Evolutionary conservation across 2,888 invertebrate species (phyloP).

Genomic region (Isoperla grammatica): DNA sequence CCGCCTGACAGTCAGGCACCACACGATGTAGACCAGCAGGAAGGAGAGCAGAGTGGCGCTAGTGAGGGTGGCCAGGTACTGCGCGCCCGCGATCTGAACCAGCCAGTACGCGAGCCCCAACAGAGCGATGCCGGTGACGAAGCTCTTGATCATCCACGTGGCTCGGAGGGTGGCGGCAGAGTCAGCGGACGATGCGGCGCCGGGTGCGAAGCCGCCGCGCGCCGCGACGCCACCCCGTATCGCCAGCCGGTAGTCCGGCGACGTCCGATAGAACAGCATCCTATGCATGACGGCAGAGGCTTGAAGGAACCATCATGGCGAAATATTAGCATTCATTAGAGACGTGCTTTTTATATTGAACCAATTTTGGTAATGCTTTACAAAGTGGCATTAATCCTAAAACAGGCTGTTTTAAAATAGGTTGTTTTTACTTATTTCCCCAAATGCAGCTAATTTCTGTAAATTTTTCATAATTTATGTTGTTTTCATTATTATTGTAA

Average conservation of each 20-base stretch:
- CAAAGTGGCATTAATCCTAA: no score
- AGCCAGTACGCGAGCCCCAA: slow-evolving; percentile 27
- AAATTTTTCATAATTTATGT: no score
- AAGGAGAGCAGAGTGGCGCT: slow-evolving; percentile 26
- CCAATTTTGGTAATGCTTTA: no score
- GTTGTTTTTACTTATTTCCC: no score
- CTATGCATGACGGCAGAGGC: background rate
- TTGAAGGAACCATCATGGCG: no score
- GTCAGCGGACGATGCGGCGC: background rate
- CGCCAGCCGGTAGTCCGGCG: background rate
- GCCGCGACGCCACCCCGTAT: background rate
- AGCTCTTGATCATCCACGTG: slow-evolving; percentile 25
- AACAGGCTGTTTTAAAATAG: no score
- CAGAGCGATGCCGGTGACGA: slow-evolving; percentile 22
- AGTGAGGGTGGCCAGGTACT: slow-evolving; percentile 27
- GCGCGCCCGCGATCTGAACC: slow-evolving; percentile 26
- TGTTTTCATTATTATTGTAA: no score
- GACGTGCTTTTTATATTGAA: no score
- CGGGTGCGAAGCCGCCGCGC: slow-evolving; percentile 1
- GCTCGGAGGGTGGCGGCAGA: background rate
- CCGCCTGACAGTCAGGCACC: slow-evolving; percentile 20
- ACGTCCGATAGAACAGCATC: slow-evolving; percentile 24
- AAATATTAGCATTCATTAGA: no score
- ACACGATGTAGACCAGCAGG: slow-evolving; percentile 25
- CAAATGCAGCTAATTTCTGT: no score